These are phyloP conservation scores for Malurus elegans DNA, from an alignment of 2,113 vertebrate genomes.

Conservation along the genomic window DNA sequence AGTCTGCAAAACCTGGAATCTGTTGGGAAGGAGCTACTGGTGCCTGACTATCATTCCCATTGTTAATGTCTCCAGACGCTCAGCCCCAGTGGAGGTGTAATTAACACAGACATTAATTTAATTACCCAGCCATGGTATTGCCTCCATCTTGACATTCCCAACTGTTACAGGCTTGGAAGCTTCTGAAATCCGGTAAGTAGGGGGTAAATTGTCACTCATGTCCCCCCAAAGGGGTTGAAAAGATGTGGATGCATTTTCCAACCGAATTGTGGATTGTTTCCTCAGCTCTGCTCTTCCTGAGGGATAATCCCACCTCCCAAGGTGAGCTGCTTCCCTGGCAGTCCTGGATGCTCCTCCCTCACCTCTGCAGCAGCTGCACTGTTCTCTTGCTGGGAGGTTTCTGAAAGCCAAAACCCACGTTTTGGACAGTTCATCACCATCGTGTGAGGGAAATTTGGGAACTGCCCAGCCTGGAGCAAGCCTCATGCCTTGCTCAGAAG, in stretches of 20 bases:
- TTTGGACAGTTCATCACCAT: background rate
- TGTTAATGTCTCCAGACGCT: rapidly evolving
- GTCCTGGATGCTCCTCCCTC: background rate
- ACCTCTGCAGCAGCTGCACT: rapidly evolving
- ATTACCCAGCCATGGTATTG: too few species aligned
- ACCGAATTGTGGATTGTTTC: background rate
- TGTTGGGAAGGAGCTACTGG: background rate
- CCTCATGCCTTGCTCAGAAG: rapidly evolving
- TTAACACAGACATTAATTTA: background rate
- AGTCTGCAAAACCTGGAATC: background rate
- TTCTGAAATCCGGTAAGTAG: background rate
- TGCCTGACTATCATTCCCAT: background rate
- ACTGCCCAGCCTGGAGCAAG: background rate
- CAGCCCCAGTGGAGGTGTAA: background rate
- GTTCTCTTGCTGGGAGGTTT: background rate
- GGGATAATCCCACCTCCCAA: background rate
- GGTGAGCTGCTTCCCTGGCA: rapidly evolving
- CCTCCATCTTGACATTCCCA: rapidly evolving
- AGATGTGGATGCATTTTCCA: background rate
- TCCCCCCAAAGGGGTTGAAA: background rate
- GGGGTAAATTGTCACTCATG: rapidly evolving
- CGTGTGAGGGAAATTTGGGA: background rate
- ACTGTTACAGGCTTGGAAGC: background rate
- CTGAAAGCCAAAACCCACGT: background rate
- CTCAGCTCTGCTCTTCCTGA: rapidly evolving